Percentiles rank a stretch among this genome's conserved stretches.
These are phyloP conservation scores for Dynastes maya DNA, from an alignment of 2,888 invertebrate species.

Conservation along the genomic window DNA sequence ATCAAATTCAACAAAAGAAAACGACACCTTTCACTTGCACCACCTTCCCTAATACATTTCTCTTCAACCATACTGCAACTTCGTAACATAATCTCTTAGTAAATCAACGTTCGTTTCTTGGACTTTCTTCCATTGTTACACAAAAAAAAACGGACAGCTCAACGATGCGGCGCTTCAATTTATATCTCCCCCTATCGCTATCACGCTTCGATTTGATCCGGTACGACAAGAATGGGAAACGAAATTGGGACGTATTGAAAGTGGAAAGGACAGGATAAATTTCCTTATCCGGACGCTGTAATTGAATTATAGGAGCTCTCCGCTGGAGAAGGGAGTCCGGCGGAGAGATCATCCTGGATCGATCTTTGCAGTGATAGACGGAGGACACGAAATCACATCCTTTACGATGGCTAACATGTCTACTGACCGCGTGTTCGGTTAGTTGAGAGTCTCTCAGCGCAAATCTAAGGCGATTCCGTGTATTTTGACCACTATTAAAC, in stretches of 20 bases:
- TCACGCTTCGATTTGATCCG: neutral
- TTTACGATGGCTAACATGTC: too few relatives aligned
- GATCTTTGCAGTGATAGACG: neutral
- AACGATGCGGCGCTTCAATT: neutral
- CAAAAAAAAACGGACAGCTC: neutral
- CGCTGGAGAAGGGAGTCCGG: constrained; percentile 2
- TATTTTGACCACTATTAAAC: too few relatives aligned
- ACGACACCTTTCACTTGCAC: neutral
- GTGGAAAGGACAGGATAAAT: constrained; percentile 30
- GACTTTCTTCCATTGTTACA: neutral
- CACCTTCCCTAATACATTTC: neutral
- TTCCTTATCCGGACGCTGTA: constrained; percentile 31
- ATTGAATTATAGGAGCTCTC: constrained; percentile 35
- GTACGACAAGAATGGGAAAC: neutral
- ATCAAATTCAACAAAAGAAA: neutral
- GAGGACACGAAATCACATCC: too few relatives aligned
- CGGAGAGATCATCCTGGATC: neutral
- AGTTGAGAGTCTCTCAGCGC: too few relatives aligned
- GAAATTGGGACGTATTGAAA: constrained; percentile 29
- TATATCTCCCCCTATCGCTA: neutral
- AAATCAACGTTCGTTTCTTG: constrained; percentile 1
- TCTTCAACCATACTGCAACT: neutral
- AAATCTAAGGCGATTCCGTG: too few relatives aligned
- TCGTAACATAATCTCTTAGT: neutral
- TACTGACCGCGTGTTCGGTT: too few relatives aligned